Base-by-base conservation (phyloP, 2,113 vertebrate genomes). In the Dendrocopos noguchii region DNA sequence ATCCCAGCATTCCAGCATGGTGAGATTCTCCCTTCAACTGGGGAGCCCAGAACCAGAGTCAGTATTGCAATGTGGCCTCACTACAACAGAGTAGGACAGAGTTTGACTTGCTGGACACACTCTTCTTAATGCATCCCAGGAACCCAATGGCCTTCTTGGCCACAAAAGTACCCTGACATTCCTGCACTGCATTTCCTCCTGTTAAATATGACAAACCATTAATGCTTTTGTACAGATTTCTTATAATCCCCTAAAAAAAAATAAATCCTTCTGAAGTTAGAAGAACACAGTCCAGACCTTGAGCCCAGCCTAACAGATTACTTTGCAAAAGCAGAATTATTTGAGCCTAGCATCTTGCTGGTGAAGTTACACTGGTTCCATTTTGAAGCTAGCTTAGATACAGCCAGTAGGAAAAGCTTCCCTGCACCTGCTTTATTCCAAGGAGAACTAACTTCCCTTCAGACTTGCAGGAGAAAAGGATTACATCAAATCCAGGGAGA, bases 171-270 rank as follows among this genome's bases (percentile, higher is more conserved):
- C 2, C 1, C 15, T 3, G 4, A 13, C 39, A 19, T 66, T n/a
- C 5, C 8, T 4, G 12, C 0, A 3, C 4, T 2, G 4, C 5
- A 2, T 42, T 72, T 36, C 10, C 6, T 50, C 9, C 77, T 53
- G 42, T 24, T 2, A 4, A 0, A 3, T 55, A 7, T 13, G 46
- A 34, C 19, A 39, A 92, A 75, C 12, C 31, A 42, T 44, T 21
- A 2, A 9, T 17, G 2, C 2, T 53, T 71, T 8, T 15, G 24
- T 7, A 14, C 3, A 29, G 31, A 6, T 22, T 81, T 68, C 53
- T 83, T 44, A 9, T 2, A 67, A 59, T 8, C 5, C 29, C 2
- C 3, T 34, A 3, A 44, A 34, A 34, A 67, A 67, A 3, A 44
- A n/a, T 28, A 67, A 67, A 57, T 0, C 0, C 12, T 14, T 59